Evolutionary conservation across 2,113 vertebrate genomes (phyloP).

Genomic region (Puffinus mauretanicus): DNA sequence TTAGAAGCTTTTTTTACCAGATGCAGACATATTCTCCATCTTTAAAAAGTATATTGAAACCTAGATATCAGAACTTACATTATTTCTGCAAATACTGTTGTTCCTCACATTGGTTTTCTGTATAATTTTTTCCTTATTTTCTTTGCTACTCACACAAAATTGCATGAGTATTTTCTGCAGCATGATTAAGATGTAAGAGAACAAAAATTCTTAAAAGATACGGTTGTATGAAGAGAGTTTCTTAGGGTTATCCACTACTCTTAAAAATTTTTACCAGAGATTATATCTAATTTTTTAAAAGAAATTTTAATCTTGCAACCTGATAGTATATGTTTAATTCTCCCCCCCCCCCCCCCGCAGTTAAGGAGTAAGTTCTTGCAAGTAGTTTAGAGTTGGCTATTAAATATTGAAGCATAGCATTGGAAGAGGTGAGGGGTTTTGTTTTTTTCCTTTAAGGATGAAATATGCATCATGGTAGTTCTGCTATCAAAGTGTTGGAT

Average conservation of each 20-base stretch:
- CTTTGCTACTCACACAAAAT: neutral
- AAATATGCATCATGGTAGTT: neutral
- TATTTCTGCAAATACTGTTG: neutral
- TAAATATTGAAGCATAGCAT: neutral
- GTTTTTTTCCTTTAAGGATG: neutral
- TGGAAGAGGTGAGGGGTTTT: neutral
- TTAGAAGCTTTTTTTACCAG: neutral
- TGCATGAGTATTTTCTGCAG: neutral
- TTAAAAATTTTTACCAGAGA: neutral
- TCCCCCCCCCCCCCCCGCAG: rapidly evolving
- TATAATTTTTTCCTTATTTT: neutral
- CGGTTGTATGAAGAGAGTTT: neutral
- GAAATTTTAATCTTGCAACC: neutral
- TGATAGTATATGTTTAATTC: no score
- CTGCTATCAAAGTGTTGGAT: neutral
- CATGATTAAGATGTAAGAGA: neutral
- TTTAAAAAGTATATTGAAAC: neutral
- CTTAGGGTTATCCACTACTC: neutral
- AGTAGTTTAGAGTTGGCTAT: neutral
- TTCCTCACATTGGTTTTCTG: neutral
- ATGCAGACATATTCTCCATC: neutral
- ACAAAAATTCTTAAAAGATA: neutral
- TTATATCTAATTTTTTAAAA: neutral
- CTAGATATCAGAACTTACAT: neutral
- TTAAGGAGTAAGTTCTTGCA: neutral